Evolutionary conservation across 1,140 invertebrate genomes (phyloP).

Genomic region (Solenopsis invicta): DNA sequence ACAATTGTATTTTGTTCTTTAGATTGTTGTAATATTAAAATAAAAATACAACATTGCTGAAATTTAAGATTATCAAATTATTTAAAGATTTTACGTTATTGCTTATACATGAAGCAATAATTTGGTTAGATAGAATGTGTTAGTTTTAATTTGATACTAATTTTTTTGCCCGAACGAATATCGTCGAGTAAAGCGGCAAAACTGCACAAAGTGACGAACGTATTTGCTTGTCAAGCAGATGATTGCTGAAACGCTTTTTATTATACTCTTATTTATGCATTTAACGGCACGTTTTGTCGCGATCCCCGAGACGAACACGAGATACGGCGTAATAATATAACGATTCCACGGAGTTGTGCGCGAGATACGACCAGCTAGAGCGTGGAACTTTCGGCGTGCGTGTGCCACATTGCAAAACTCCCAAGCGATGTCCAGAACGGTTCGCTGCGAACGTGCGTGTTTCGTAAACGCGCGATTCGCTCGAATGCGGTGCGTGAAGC

Average conservation of each 20-base stretch:
- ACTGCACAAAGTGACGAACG: background rate
- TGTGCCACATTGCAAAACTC: slow-evolving; percentile 27
- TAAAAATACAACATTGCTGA: too few relatives aligned
- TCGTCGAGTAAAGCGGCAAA: background rate
- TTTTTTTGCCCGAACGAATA: background rate
- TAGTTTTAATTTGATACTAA: too few relatives aligned
- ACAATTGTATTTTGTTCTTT: too few relatives aligned
- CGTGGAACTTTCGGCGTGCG: background rate
- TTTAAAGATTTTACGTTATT: too few relatives aligned
- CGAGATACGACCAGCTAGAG: background rate
- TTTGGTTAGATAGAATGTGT: too few relatives aligned
- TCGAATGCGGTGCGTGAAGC: background rate
- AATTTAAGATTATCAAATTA: too few relatives aligned
- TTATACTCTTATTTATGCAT: background rate
- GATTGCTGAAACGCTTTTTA: background rate
- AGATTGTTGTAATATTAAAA: too few relatives aligned
- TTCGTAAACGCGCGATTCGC: slow-evolving; percentile 7
- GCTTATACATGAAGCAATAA: too few relatives aligned
- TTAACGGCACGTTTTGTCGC: background rate
- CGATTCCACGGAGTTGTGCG: background rate
- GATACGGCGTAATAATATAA: slow-evolving; percentile 13
- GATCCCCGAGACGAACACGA: background rate
- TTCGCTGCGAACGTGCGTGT: background rate
- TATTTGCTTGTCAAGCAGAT: background rate
- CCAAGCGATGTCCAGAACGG: background rate